Base-by-base conservation (phyloP, 2,113 vertebrate species). In the Neofelis nebulosa region DNA sequence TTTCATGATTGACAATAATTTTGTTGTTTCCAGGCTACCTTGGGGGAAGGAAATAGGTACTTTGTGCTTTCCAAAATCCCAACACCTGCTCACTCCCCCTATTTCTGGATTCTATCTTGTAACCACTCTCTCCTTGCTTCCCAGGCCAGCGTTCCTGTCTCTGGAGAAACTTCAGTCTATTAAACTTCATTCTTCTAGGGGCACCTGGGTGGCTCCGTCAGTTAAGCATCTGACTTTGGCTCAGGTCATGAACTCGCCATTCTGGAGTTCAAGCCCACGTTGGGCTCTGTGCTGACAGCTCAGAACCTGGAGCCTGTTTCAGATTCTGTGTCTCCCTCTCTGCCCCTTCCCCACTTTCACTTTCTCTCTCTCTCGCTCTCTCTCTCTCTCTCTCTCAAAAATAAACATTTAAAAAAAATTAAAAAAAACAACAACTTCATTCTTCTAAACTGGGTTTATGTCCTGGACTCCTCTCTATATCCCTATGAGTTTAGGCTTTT, bases 71-170 rank as follows among this genome's bases (percentile, higher is more conserved):
- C 45, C 48, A n/a, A 36, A 92, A 73, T 50, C 4, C 23, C 15
- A 71, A 15, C 15, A 63, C 3, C 4, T 41, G 0, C 19, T 21
- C 2, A 5, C 16, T 19, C 11, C 27, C 1, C 1, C 7, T 15
- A 18, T 80, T 2, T 80, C 8, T 57, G 7, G 6, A 57, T 52
- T 93, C 50, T 25, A 0, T 69, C 10, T 3, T 4, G 68, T 68
- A 57, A 13, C 13, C 2, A 68, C 7, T 29, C 4, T 66, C n/a
- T 61, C 23, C 36, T 82, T 63, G n/a, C 1, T 89, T 25, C 48
- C 83, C 23, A 38, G 11, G 41, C 33, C 4, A n/a, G 41, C 10
- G 0, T 79, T 89, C 11, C 6, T 61, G 2, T 73, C 61, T 55
- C 88, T 86, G 29, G 52, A 83, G 27, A 87, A 15, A 2, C 10